Conservation (phyloP, 1,140 invertebrate genomes). For the Pachypeltis micranthus region DNA sequence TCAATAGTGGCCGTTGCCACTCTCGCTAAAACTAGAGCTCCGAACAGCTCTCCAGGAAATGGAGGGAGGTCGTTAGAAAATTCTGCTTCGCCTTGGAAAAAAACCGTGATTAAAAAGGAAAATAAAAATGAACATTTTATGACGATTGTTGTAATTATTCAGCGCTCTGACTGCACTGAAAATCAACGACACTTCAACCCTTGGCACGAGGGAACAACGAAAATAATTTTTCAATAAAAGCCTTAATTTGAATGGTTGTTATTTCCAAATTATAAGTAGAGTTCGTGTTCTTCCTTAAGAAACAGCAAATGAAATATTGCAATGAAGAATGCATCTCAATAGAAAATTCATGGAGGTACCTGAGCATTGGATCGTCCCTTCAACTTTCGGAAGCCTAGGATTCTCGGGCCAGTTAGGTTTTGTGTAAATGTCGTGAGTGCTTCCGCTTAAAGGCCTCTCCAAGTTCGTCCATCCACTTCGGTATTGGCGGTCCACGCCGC, state of each 20-base stretch:
- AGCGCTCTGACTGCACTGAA: neutral
- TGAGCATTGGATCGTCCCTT: constrained; percentile 58
- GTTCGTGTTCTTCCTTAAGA: neutral
- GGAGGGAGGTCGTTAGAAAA: constrained; percentile 51
- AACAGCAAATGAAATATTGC: neutral
- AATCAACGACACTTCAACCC: neutral
- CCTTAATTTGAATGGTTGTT: too few relatives aligned
- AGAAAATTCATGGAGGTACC: too few relatives aligned
- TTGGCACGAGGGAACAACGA: too few relatives aligned
- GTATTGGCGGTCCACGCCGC: constrained; percentile 1
- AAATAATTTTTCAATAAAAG: neutral
- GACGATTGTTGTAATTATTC: neutral
- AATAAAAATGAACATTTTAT: neutral
- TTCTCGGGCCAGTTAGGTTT: constrained; percentile 66
- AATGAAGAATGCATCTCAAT: neutral
- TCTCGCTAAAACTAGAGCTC: constrained; percentile 46
- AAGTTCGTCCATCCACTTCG: constrained; percentile 18
- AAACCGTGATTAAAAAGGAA: neutral
- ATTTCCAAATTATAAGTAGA: neutral
- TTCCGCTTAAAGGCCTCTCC: constrained; percentile 50
- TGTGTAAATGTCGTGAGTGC: constrained; percentile 57
- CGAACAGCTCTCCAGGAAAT: constrained; percentile 45
- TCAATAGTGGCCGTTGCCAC: constrained; percentile 20
- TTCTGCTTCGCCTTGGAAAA: constrained; percentile 48
- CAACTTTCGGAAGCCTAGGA: constrained; percentile 62